Evolutionary conservation across 2,888 invertebrate species (phyloP), one percentile per base, ranked within the genome.

Genomic region (Trachelus tabidus): DNA sequence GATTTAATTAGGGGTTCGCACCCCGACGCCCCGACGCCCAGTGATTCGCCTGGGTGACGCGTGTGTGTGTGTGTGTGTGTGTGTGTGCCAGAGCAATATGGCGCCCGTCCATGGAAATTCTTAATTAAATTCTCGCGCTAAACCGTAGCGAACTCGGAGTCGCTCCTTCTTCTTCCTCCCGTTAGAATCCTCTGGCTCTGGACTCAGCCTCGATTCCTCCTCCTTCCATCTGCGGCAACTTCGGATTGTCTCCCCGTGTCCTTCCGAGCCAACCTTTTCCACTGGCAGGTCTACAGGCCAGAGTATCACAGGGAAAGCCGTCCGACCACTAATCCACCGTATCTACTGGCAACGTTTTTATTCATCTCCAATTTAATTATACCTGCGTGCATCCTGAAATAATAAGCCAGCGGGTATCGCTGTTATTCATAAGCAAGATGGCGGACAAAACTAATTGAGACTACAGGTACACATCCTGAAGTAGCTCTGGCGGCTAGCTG

Each of bases 111-210:
- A 84, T 84, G 85, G 85, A 88, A 86, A 89, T 88, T 90, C 88
- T 89, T 90, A 90, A 90, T 90, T 90, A 89, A 90, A 90, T 89
- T 88, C 86, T 83, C 75, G 77, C 73, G 82, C 81, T 80, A 83
- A 83, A 82, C 82, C 78, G 35, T 78, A 77, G 56, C 71, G 71
- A 76, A 34, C 77, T 69, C 30, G 34, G 30, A 68, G 73, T 68
- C 71, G 56, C 74, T 34, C 69, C 69, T 31, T 15, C 69, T 31
- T 31, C 69, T 69, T 69, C 69, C 69, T 69, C 69, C 15, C n/a
- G 37, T 12, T 40, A 40, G 37, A 40, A 40, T 40, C 15, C 15
- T 40, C 15, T 4, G 35, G 35, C 35, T 37, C 37, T 12, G 35
- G 12, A 12, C 37, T 1, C 69, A n/a, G n/a, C 31, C 69, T 12